These are phyloP conservation scores for Serrognathus titanus DNA, from an alignment of 2,888 invertebrate species.

Conservation along the genomic window DNA sequence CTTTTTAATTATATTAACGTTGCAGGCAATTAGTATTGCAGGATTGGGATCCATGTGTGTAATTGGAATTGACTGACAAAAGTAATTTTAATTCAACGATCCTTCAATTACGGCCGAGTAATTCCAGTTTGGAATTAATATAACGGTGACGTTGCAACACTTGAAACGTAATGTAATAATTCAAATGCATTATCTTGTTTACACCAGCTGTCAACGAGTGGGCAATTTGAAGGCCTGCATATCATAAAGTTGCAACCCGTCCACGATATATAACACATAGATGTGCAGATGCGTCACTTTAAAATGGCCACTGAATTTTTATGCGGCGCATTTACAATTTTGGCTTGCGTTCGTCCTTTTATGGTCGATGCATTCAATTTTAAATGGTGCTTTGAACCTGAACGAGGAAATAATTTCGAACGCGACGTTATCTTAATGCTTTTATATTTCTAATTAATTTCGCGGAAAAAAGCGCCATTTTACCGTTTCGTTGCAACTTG, in stretches of 20 bases:
- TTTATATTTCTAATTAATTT: too few species aligned
- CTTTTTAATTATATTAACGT: too few species aligned
- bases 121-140: slow-evolving; percentile 19
- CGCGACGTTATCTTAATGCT: too few species aligned
- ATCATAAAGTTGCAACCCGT: slow-evolving; percentile 19
- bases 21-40: too few species aligned
- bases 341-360: background rate
- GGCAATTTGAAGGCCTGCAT: slow-evolving; percentile 21
- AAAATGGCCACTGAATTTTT: slow-evolving; percentile 15
- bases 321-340: slow-evolving; percentile 8
- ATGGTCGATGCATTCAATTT: slow-evolving; percentile 10
- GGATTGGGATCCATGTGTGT: too few species aligned
- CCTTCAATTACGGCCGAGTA: slow-evolving; percentile 13
- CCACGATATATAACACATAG: slow-evolving; percentile 15
- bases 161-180: slow-evolving; percentile 26
- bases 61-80: too few species aligned
- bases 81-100: slow-evolving; percentile 12
- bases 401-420: too few species aligned
- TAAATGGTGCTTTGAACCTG: background rate
- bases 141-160: slow-evolving; percentile 25
- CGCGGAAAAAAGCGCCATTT: too few species aligned
- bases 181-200: slow-evolving; percentile 28
- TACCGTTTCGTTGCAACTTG: too few species aligned
- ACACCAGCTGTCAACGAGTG: slow-evolving; percentile 28
- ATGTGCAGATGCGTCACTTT: slow-evolving; percentile 13